These are phyloP conservation scores for Strigamia crassipes DNA, from an alignment of 2,888 invertebrate genomes.

Conservation along the genomic window DNA sequence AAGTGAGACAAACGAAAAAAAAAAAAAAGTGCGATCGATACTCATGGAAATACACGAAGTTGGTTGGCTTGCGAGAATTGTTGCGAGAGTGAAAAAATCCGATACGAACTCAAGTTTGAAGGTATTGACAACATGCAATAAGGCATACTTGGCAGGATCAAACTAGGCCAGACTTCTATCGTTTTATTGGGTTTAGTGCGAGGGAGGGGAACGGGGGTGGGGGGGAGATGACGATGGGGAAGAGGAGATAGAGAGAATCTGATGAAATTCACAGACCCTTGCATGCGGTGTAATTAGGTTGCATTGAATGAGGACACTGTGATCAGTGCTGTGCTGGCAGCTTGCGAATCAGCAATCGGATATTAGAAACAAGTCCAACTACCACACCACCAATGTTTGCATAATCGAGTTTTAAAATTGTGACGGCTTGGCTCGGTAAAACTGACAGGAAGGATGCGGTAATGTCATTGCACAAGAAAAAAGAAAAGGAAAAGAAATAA, in stretches of 20 bases:
- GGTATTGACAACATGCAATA: conserved; percentile 21
- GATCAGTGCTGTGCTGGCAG: conserved; percentile 3
- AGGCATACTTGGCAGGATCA: conserved; percentile 6
- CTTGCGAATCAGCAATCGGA: conserved; percentile 13
- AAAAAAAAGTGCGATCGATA: background rate
- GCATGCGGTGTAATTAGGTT: conserved; percentile 21
- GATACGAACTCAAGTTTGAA: conserved; percentile 8
- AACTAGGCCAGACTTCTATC: conserved; percentile 4
- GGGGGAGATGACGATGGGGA: conserved; percentile 8
- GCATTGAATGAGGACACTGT: conserved; percentile 13
- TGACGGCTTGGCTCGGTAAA: background rate
- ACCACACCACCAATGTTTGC: conserved; percentile 7
- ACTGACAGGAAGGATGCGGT: conserved; percentile 4
- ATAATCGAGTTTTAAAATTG: conserved; percentile 21
- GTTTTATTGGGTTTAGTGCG: conserved; percentile 11
- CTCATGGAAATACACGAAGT: conserved; percentile 10
- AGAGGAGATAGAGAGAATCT: background rate
- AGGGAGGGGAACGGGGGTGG: background rate
- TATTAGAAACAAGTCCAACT: conserved; percentile 16
- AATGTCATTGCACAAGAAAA: background rate
- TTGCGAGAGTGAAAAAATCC: conserved; percentile 10
- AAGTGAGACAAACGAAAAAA: background rate
- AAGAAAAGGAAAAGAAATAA: background rate
- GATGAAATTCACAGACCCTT: conserved; percentile 4
- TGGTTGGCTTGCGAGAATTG: conserved; percentile 3